A percentile compares a stretch with the other conserved stretches of the same genome.
Evolutionary conservation across 1,140 invertebrate genomes (phyloP).

Genomic region (Belonocnema kinseyi): DNA sequence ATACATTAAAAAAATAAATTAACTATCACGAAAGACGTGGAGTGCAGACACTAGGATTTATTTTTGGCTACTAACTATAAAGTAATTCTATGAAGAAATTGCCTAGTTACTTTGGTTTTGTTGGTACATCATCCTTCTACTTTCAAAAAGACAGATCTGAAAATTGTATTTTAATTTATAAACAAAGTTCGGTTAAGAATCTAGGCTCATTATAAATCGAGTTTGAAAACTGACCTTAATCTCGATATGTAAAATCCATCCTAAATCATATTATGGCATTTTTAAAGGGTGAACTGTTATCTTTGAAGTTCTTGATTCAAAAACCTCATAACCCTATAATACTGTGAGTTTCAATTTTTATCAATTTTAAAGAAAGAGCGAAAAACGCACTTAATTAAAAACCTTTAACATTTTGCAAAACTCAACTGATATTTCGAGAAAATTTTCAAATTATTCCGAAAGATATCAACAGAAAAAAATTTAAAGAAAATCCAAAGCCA

Average conservation of each 20-base stretch:
- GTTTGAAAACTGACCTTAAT: neutral
- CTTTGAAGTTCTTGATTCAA: neutral
- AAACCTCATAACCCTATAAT: neutral
- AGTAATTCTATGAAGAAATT: neutral
- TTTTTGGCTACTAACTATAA: neutral
- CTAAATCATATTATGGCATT: constrained; percentile 26
- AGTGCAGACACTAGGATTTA: neutral
- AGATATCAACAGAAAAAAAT: no score
- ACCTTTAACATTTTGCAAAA: neutral
- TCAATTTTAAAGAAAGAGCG: neutral
- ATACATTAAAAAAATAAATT: no score
- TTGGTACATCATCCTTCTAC: neutral
- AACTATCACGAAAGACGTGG: neutral
- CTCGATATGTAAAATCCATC: neutral
- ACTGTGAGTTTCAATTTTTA: neutral
- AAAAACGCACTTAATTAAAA: neutral
- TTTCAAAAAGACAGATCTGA: neutral
- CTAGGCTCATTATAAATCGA: no score
- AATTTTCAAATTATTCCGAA: no score
- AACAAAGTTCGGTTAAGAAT: no score
- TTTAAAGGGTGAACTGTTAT: neutral
- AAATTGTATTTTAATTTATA: no score
- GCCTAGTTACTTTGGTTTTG: neutral
- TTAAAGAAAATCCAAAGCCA: no score
- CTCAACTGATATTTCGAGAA: neutral